Evolutionary conservation across 2,888 invertebrate species (phyloP).

Genomic region (Epinotia bilunana): DNA sequence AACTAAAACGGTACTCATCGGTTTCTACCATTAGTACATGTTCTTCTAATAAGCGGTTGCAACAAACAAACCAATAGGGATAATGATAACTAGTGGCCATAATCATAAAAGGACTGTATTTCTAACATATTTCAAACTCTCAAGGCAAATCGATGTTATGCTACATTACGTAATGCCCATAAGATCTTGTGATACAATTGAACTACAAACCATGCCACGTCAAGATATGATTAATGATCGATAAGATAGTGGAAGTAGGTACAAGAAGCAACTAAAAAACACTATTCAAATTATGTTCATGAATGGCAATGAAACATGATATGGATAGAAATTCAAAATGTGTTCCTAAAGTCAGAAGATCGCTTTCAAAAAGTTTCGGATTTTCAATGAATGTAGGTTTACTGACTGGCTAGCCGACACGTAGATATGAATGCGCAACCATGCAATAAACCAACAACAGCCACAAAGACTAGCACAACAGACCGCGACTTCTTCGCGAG

Average conservation of each 20-base stretch:
- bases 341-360: neutral
- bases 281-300: slow-evolving; percentile 2
- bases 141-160: neutral
- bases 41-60: too few species aligned
- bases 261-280: slow-evolving; percentile 5
- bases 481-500: neutral
- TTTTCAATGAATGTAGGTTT: neutral
- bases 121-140: neutral
- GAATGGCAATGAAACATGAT: neutral
- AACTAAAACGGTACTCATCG: neutral
- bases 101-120: neutral
- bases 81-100: neutral
- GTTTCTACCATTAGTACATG: neutral
- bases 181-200: slow-evolving; percentile 40
- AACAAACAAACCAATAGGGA: neutral
- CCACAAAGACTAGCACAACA: neutral
- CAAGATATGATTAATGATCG: slow-evolving; percentile 39
- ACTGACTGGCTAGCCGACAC: neutral
- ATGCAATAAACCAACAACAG: neutral
- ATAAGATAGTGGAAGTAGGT: slow-evolving; percentile 33
- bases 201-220: slow-evolving; percentile 34
- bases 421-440: neutral
- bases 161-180: slow-evolving; percentile 30
- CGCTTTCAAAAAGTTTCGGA: neutral
- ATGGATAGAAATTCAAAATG: neutral